phyloP scores from a whole-genome alignment of 2,113 vertebrate genomes.

The Pholis gunnellus region DNA sequence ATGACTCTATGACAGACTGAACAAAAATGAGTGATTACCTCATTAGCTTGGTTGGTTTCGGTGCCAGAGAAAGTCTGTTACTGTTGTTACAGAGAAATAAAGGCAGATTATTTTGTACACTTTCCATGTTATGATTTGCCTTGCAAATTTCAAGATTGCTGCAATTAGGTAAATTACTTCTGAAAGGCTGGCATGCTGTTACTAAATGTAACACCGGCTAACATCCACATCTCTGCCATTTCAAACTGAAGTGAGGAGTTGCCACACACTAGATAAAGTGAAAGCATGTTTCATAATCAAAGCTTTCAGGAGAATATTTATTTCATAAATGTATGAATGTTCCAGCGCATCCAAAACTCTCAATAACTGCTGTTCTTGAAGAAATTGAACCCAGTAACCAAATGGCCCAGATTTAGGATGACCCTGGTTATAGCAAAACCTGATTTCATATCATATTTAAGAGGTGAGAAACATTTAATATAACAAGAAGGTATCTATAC shows the following conservation, averaged over 20 bases:
- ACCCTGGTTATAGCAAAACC: neutral
- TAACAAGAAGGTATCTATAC: neutral
- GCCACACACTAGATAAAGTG: neutral
- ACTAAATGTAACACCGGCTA: neutral
- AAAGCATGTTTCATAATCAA: neutral
- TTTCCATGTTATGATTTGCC: neutral
- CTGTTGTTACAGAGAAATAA: neutral
- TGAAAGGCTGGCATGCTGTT: neutral
- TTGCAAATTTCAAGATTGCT: neutral
- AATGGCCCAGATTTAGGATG: neutral
- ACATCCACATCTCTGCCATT: neutral
- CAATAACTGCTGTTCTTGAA: neutral
- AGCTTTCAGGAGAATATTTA: too few relatives aligned
- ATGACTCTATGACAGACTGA: constrained; percentile 11
- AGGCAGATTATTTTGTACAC: neutral
- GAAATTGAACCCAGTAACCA: neutral
- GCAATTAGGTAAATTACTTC: neutral
- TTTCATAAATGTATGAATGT: too few relatives aligned
- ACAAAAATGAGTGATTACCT: neutral
- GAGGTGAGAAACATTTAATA: too few relatives aligned
- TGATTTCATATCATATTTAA: too few relatives aligned
- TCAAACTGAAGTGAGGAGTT: neutral
- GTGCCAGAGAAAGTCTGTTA: neutral
- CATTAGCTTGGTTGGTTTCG: neutral
- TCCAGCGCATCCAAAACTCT: too few relatives aligned